These are phyloP conservation scores for Siniperca chuatsi DNA, from an alignment of 2,113 vertebrate genomes.

Conservation along the genomic window DNA sequence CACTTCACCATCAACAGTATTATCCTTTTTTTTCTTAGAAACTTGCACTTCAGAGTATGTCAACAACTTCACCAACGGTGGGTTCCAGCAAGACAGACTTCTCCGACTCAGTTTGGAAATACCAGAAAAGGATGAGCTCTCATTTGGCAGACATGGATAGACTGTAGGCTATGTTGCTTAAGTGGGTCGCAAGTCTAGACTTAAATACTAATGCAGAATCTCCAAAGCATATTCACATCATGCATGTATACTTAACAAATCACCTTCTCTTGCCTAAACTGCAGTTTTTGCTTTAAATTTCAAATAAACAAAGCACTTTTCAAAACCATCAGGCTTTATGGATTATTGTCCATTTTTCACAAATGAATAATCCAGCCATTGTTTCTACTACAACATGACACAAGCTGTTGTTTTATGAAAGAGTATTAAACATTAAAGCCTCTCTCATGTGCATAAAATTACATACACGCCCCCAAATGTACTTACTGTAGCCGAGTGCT, in stretches of 20 bases:
- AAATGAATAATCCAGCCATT: conserved; percentile 42
- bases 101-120: not conserved
- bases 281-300: conserved; percentile 17
- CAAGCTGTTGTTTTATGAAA: conserved; percentile 39
- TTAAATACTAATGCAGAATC: conserved; percentile 27
- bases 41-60: conserved; percentile 11
- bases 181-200: conserved; percentile 32
- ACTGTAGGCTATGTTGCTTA: conserved; percentile 17
- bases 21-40: conserved; percentile 30
- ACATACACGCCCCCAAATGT: not conserved
- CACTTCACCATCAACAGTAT: conserved; percentile 11
- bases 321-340: conserved; percentile 36
- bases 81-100: conserved; percentile 6
- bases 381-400: conserved; percentile 40
- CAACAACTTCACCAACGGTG: not conserved
- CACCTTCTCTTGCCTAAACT: not conserved
- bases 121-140: not conserved
- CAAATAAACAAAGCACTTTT: conserved; percentile 21
- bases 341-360: conserved; percentile 35
- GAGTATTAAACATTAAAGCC: conserved; percentile 47
- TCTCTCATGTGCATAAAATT: conserved; percentile 34
- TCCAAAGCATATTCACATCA: conserved; percentile 21
- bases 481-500: conserved; percentile 14
- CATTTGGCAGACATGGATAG: conserved; percentile 20
- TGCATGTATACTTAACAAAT: conserved; percentile 15